Evolutionary conservation across 2,113 vertebrate genomes (phyloP).

Genomic region (Pachyramphus minor): DNA sequence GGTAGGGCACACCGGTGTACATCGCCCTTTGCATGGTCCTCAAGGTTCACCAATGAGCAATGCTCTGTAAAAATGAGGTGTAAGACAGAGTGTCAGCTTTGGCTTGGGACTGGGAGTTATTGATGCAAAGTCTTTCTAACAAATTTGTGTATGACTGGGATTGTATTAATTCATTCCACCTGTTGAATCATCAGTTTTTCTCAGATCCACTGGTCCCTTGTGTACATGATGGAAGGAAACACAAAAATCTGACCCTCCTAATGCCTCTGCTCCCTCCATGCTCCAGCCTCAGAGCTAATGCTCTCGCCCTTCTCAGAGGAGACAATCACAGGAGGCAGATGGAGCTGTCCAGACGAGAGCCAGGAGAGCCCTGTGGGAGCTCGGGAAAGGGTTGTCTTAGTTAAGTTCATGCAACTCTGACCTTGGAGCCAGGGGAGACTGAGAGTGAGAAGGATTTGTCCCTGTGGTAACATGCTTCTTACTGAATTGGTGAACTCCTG

Average conservation of each 20-base stretch:
- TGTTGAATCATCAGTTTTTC: not conserved
- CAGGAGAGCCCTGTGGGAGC: not conserved
- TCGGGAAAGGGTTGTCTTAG: not conserved
- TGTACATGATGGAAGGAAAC: not conserved
- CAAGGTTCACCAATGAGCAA: not conserved
- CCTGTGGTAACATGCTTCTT: not conserved
- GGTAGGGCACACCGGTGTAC: not conserved
- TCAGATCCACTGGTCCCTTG: not conserved
- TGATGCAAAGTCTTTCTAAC: not conserved
- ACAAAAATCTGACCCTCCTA: not conserved
- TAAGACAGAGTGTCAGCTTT: not conserved
- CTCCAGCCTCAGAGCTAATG: not conserved
- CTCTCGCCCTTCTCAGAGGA: not conserved
- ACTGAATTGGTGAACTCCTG: not conserved
- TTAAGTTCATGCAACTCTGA: not conserved
- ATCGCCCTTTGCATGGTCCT: rapidly evolving
- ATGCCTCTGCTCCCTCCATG: not conserved
- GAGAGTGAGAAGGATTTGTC: not conserved
- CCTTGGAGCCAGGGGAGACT: not conserved
- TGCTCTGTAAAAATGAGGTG: rapidly evolving
- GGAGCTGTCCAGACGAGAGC: not conserved
- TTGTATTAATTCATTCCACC: not conserved
- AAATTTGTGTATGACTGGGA: not conserved
- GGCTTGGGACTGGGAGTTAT: not conserved
- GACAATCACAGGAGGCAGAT: not conserved